Evolutionary conservation across 2,113 vertebrate species (phyloP).

Genomic region (Bettongia penicillata): DNA sequence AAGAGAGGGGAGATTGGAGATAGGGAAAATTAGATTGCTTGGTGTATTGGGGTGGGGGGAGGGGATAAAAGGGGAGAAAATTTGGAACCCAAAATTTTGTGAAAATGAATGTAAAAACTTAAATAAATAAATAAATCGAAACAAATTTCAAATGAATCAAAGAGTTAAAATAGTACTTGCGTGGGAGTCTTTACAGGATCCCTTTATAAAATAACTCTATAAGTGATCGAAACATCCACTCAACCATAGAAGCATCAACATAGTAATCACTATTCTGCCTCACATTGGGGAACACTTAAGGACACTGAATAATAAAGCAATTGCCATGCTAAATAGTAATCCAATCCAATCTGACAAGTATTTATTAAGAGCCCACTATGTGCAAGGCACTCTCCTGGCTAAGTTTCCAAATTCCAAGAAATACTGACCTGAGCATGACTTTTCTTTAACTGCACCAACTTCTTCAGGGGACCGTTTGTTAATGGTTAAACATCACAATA

Average conservation of each 20-base stretch:
- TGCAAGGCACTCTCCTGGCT: background rate
- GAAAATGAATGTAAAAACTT: too few species aligned
- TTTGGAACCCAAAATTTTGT: too few species aligned
- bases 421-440: background rate
- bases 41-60: too few species aligned
- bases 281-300: background rate
- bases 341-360: background rate
- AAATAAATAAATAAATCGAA: background rate
- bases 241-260: background rate
- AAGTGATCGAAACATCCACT: background rate
- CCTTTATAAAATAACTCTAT: background rate
- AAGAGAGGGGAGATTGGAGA: too few species aligned
- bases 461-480: background rate
- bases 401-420: background rate
- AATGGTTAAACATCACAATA: background rate
- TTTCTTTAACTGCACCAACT: background rate
- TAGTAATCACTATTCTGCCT: background rate
- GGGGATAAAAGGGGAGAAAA: too few species aligned
- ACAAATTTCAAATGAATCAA: slow-evolving; percentile 19
- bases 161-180: background rate
- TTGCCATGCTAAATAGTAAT: background rate
- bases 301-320: background rate
- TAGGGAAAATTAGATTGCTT: too few species aligned
- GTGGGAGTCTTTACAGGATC: background rate
- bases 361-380: background rate